Conservation (phyloP, 2,797 vertebrate species). For the Chrysocyon brachyurus region DNA sequence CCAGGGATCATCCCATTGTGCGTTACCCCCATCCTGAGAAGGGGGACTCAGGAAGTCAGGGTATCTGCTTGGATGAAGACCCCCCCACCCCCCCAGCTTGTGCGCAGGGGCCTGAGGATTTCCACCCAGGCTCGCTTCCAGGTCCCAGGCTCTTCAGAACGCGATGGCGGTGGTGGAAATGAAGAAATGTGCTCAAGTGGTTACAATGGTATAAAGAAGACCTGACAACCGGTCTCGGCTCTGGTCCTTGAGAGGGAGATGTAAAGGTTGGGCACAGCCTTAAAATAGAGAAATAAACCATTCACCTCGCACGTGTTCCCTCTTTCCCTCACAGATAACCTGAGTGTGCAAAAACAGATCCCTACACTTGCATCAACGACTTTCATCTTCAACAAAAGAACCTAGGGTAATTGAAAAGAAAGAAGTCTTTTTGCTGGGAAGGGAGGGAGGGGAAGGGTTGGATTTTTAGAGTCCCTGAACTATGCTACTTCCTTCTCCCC, state of each 20-base stretch:
- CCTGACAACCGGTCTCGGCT: not conserved
- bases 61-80: not conserved
- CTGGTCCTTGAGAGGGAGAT: not conserved
- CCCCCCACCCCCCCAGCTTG: not conserved
- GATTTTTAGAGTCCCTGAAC: not conserved
- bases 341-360: not conserved
- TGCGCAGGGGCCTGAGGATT: rapidly evolving
- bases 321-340: not conserved
- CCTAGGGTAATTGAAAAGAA: not conserved
- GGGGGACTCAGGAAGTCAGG: not conserved
- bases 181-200: not conserved
- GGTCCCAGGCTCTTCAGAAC: not conserved
- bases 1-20: not conserved
- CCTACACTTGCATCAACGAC: not conserved
- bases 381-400: not conserved
- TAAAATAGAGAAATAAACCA: not conserved
- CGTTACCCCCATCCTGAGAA: no score
- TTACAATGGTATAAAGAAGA: not conserved
- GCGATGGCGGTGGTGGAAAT: not conserved
- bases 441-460: not conserved
- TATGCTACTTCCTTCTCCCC: not conserved
- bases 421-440: not conserved
- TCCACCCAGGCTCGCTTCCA: not conserved
- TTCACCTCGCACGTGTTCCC: not conserved
- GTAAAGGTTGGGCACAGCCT: not conserved